Evolutionary conservation across 1,140 invertebrate genomes (phyloP), one percentile per base, ranked within the genome.

Genomic region (Drosophila santomea): DNA sequence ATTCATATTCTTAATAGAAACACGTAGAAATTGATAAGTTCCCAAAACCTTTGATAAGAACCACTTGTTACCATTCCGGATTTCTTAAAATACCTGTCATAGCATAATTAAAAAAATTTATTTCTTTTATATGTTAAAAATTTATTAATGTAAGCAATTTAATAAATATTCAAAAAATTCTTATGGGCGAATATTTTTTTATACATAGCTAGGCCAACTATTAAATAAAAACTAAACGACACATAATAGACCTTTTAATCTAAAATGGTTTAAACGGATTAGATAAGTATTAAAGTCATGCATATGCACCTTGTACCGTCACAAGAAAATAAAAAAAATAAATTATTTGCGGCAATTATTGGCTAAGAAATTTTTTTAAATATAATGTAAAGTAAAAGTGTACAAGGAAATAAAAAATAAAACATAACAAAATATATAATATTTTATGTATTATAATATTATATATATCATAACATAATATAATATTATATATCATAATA

Each of bases 201-300:
- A 12, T 32, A 32, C 25, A 25, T 25, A 32, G 25, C 36, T 41
- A 39, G 25, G 54, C 6, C 14, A 41, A 35, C 10, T 11, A 11
- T 15, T 51, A 17, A 11, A n/a, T 17, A 50, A 50, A 3, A 11
- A 1, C 8, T 35, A 0, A 51, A 12, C 3, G 32, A 51, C 14
- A 60, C n/a, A 55, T 39, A 60, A 25, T 25, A 14, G n/a, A 3
- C 6, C 4, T 12, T n/a, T n/a, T 59, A 59, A 59, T 62, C 36
- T 28, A 15, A 41, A 58, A 20, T 2, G 3, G 12, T 20, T n/a
- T 11, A 15, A 58, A 2, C 36, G 59, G 59, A 62, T 62, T 62
- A 62, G 59, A 62, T 62, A 41, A 41, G 17, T 36, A 59, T 41
- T 41, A 59, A 11, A 23, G 10, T 38, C 32, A 35, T 3, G 12